phyloP scores from a whole-genome alignment of 2,797 vertebrate species.

The Cyprinodon diabolis region DNA sequence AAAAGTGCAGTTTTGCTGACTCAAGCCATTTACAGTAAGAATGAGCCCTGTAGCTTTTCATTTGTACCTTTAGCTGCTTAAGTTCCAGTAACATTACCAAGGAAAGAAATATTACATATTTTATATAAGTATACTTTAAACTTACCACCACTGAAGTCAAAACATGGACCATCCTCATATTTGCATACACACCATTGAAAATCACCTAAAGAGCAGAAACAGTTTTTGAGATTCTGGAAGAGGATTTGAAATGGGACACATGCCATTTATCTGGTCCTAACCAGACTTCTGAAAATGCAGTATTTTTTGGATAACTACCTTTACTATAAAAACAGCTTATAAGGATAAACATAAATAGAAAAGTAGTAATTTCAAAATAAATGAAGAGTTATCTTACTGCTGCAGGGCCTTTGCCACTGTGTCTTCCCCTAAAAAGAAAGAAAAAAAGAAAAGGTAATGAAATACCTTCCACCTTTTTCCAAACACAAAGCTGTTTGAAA shows the following conservation, averaged over 20 bases:
- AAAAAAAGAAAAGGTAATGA: slow-evolving; percentile 22
- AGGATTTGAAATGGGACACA: background rate
- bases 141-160: slow-evolving; percentile 99
- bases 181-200: slow-evolving; percentile 99
- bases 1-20: slow-evolving; percentile 46
- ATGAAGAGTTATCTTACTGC: slow-evolving; percentile 83
- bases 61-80: background rate
- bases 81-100: background rate
- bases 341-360: background rate
- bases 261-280: background rate
- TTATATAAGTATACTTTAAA: slow-evolving; percentile 46
- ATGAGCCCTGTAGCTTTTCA: slow-evolving; percentile 2
- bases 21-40: slow-evolving; percentile 49
- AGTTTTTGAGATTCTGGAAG: background rate
- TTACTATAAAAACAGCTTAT: background rate
- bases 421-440: slow-evolving; percentile 88
- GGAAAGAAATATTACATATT: slow-evolving; percentile 3
- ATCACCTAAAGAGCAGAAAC: slow-evolving; percentile 83
- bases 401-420: slow-evolving; percentile 92
- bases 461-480: slow-evolving; percentile 15
- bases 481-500: background rate
- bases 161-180: slow-evolving; percentile 99
- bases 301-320: background rate
- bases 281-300: background rate
- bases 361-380: background rate